Evolutionary conservation across 1,140 invertebrate species (phyloP).

Genomic region (Stenopsyche tienmushanensis): DNA sequence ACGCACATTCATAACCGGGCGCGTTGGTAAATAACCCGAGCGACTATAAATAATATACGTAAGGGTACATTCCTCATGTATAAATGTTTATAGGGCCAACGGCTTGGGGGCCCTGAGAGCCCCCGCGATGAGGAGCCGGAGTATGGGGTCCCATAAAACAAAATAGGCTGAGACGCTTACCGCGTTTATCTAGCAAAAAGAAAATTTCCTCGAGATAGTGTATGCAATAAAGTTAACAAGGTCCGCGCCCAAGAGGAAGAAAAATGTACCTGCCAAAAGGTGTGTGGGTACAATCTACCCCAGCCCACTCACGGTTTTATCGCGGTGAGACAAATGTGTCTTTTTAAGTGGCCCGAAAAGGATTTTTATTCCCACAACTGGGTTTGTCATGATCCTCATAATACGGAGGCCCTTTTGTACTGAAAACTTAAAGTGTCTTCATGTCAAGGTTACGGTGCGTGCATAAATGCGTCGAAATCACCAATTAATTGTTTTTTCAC

Average conservation of each 20-base stretch:
- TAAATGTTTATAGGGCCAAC: constrained; percentile 27
- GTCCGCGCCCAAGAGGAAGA: constrained; percentile 7
- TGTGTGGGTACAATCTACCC: not conserved
- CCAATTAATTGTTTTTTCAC: too few species aligned
- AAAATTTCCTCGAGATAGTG: constrained; percentile 37
- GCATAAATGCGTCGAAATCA: not conserved
- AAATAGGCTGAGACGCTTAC: constrained; percentile 36
- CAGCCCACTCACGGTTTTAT: too few species aligned
- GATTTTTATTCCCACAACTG: constrained; percentile 7
- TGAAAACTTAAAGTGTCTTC: not conserved
- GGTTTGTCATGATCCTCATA: not conserved
- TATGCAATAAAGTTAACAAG: constrained; percentile 41
- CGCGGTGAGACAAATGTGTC: not conserved
- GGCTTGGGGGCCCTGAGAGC: not conserved
- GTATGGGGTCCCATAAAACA: constrained; percentile 31
- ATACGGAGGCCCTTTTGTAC: not conserved
- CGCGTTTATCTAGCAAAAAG: constrained; percentile 39
- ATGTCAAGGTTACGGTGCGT: not conserved
- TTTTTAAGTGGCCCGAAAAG: not conserved
- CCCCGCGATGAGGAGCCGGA: not conserved
- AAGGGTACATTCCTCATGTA: constrained; percentile 31
- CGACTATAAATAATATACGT: constrained; percentile 37
- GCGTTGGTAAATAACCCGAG: constrained; percentile 32
- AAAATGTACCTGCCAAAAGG: not conserved
- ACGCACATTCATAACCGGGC: constrained; percentile 28